phyloP scores from a whole-genome alignment of 2,113 vertebrate species.

The Motacilla tschutschensis region DNA sequence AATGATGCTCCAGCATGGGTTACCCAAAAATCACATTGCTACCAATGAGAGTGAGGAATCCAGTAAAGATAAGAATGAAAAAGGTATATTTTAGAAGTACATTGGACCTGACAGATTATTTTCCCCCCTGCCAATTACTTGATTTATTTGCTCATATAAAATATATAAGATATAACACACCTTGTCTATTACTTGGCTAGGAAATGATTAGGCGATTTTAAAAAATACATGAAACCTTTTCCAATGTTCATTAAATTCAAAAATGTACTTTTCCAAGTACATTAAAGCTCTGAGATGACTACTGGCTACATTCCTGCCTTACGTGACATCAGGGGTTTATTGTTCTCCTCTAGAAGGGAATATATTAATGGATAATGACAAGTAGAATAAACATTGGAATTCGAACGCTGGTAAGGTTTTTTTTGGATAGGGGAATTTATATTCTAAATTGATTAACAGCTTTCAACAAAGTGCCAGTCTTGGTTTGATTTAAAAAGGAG shows the following conservation, averaged over 20 bases:
- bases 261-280: too few species aligned
- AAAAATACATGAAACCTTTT: background rate
- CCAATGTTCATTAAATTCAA: too few species aligned
- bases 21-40: background rate
- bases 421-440: background rate
- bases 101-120: background rate
- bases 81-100: background rate
- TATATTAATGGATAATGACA: background rate
- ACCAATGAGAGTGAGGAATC: background rate
- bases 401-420: background rate
- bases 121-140: background rate
- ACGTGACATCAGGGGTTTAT: background rate
- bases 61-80: background rate
- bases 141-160: background rate
- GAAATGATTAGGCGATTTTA: background rate
- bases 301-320: background rate
- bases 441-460: background rate
- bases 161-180: background rate
- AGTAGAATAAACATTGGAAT: background rate
- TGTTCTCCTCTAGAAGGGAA: background rate
- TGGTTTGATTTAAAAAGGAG: background rate
- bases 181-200: background rate
- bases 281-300: background rate
- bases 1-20: background rate
- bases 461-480: background rate